phyloP scores from a whole-genome alignment of 64 coral and sea anemone genomes.

The Exaiptasia diaphana region DNA sequence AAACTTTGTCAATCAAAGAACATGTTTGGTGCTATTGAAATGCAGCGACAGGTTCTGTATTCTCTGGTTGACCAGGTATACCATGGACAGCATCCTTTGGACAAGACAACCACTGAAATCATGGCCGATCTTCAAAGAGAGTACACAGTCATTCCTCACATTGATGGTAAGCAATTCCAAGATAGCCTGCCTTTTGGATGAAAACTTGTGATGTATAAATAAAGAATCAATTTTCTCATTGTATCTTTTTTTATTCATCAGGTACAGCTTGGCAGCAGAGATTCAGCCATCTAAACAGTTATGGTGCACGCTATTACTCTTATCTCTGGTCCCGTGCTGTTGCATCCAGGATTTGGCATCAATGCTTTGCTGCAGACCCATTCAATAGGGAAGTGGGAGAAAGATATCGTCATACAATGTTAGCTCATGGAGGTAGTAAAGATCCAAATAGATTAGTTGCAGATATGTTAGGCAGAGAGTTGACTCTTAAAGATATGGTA shows the following conservation, averaged over 20 bases:
- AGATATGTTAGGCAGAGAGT: slow-evolving; percentile 72
- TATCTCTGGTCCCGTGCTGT: slow-evolving; percentile 94
- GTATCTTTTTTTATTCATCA: slow-evolving; percentile 1
- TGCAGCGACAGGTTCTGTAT: slow-evolving; percentile 93
- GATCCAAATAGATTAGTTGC: slow-evolving; percentile 79
- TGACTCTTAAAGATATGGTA: slow-evolving; percentile 72
- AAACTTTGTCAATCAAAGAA: slow-evolving; percentile 71
- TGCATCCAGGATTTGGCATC: slow-evolving; percentile 85
- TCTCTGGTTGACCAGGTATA: slow-evolving; percentile 94
- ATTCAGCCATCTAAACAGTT: slow-evolving; percentile 92
- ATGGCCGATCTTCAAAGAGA: slow-evolving; percentile 61
- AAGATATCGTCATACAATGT: slow-evolving; percentile 73
- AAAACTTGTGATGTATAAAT: background rate
- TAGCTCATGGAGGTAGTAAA: slow-evolving; percentile 77
- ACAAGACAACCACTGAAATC: slow-evolving; percentile 67
- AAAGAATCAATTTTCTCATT: background rate
- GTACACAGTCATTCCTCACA: slow-evolving; percentile 78
- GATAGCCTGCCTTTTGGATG: background rate
- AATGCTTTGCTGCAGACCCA: slow-evolving; percentile 83
- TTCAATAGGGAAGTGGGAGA: slow-evolving; percentile 81
- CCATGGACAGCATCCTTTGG: slow-evolving; percentile 72
- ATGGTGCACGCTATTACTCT: slow-evolving; percentile 92
- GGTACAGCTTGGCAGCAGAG: slow-evolving; percentile 95
- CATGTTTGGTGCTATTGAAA: slow-evolving; percentile 94
- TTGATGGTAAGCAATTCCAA: slow-evolving; percentile 42